Evolutionary conservation across 2,888 invertebrate genomes (phyloP).

Genomic region (Ophion ventricosus): DNA sequence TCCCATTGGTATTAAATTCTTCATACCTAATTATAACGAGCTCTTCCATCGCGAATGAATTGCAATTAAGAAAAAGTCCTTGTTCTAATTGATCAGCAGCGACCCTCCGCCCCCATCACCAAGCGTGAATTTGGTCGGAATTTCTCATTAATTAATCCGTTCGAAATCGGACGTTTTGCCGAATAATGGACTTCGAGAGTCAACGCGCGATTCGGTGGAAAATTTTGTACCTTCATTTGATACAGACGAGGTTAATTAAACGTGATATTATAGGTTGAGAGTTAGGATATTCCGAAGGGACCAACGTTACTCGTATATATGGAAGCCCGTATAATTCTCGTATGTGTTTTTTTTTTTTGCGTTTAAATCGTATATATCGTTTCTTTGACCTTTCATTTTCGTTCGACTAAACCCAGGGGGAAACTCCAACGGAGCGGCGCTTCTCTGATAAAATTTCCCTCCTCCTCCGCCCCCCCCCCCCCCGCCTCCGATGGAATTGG

Average conservation of each 20-base stretch:
- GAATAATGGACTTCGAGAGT: background rate
- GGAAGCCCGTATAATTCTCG: background rate
- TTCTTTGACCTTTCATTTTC: conserved; percentile 24
- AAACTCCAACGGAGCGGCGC: conserved; percentile 36
- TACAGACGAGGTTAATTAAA: background rate
- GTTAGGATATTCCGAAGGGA: background rate
- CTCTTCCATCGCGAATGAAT: background rate
- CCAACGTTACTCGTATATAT: background rate
- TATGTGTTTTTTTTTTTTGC: background rate
- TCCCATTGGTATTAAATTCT: background rate
- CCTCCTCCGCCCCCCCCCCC: too few species aligned
- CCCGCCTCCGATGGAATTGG: conserved; percentile 21
- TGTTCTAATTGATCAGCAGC: background rate
- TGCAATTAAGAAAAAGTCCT: background rate
- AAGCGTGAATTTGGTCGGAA: background rate
- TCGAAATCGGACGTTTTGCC: background rate
- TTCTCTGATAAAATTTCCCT: conserved; percentile 33
- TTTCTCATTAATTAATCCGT: background rate
- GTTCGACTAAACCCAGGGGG: conserved; percentile 18
- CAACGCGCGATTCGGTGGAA: background rate
- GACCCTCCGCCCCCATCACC: too few species aligned
- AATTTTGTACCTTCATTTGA: background rate
- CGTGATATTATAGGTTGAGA: background rate
- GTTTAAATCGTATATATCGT: conserved; percentile 4
- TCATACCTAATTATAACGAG: background rate